Conservation (phyloP, 1,140 invertebrate genomes). For the Caenorhabditis remanei region DNA sequence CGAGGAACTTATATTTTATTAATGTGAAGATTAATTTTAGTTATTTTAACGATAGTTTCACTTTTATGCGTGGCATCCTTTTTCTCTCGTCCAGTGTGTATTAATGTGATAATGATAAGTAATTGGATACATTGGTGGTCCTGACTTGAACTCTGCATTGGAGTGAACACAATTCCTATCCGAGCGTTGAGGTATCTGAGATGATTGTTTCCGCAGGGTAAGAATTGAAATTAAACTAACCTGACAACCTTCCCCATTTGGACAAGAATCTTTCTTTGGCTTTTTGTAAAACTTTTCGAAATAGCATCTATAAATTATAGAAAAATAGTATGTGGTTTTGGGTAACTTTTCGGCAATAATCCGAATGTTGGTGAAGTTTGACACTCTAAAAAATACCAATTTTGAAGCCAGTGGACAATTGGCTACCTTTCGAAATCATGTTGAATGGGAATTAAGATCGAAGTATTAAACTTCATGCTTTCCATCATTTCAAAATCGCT, state of each 20-base stretch:
- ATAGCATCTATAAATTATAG: neutral
- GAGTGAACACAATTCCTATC: neutral
- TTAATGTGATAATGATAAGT: slow-evolving; percentile 13
- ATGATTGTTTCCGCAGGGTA: neutral
- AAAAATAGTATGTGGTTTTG: neutral
- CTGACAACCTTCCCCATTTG: neutral
- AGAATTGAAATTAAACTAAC: neutral
- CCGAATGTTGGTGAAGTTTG: neutral
- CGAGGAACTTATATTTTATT: too few species aligned
- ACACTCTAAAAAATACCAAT: neutral
- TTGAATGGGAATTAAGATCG: neutral
- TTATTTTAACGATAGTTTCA: neutral
- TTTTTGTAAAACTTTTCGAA: slow-evolving; percentile 4
- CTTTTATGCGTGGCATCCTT: neutral
- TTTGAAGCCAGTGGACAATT: too few species aligned
- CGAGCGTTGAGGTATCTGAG: neutral
- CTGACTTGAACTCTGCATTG: neutral
- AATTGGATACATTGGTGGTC: neutral
- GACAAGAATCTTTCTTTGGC: slow-evolving; percentile 12
- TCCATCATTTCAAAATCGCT: neutral
- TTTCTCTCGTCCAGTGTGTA: neutral
- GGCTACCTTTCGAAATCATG: neutral
- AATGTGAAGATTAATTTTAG: too few species aligned
- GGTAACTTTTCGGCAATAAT: neutral
- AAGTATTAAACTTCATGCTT: neutral